Base-by-base conservation (phyloP, 2,113 vertebrate genomes). In the Seriola quinqueradiata region DNA sequence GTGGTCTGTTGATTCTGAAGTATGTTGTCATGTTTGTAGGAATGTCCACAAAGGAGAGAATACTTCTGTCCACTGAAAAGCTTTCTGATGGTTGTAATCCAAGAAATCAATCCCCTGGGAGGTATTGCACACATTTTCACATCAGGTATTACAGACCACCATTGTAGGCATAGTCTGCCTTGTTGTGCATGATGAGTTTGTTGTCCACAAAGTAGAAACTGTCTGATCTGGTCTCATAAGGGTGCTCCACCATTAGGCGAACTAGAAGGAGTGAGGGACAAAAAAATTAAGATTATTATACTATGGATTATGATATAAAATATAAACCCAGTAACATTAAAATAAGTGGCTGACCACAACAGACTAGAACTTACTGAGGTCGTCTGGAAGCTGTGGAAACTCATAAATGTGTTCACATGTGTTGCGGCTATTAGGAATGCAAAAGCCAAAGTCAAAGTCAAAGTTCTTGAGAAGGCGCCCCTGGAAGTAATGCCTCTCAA, bases 141-240 rank as follows among this genome's bases (percentile, higher is more conserved):
- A 52, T 86, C 78, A 68, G 63, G 36, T 25, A 42, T 93, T 95
- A 99, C 93, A 98, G 97, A 83, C 98, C 98, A 55, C 98, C 98
- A 0, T 99, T 97, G 93, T 99, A 99, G 81, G 97, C 98, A 72
- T 99, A 99, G 84, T 99, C 98, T 4, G 98, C 98, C 90, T 99
- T 99, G 95, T 99, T 99, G 96, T 99, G 98, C 98, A 99, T 99
- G 90, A 99, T 96, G 92, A 99, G 94, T 94, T 98, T 99, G 97
- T 98, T 97, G 95, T 99, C 98, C 86, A 99, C 98, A 94, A 99
- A 99, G 95, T 99, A 99, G 95, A 99, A 99, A 95, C 98, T 99
- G 95, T 99, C 98, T 13, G 98, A 99, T 92, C 96, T 96, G 5
- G 98, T 99, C 93, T 99, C 98, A 0, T 99, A 99, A 0, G 98